Percentiles rank a stretch among this genome's conserved stretches.
phyloP scores from a whole-genome alignment of 2,888 invertebrate genomes.

The Nemapogon koenigi region DNA sequence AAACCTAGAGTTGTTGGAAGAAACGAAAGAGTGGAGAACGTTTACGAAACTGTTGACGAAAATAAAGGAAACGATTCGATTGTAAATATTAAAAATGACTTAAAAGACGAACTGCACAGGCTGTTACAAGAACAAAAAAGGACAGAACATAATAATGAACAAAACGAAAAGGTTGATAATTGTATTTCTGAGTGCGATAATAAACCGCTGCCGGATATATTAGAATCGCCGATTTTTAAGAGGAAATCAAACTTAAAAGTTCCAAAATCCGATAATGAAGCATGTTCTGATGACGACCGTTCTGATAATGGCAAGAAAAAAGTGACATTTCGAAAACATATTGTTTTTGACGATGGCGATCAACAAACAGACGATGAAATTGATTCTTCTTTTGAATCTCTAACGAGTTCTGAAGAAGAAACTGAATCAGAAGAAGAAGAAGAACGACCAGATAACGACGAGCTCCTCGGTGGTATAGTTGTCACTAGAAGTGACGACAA shows the following conservation, averaged over 20 bases:
- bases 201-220: slow-evolving; percentile 13
- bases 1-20: slow-evolving; percentile 1
- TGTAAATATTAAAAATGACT: slow-evolving; percentile 35
- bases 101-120: slow-evolving; percentile 40
- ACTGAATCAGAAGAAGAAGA: slow-evolving; percentile 34
- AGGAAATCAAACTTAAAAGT: slow-evolving; percentile 52
- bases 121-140: slow-evolving; percentile 26
- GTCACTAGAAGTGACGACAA: slow-evolving; percentile 38
- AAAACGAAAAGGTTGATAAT: slow-evolving; percentile 15
- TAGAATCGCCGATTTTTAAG: slow-evolving; percentile 30
- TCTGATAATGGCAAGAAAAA: slow-evolving; percentile 50
- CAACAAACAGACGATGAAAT: slow-evolving; percentile 52
- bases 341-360: slow-evolving; percentile 59
- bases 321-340: slow-evolving; percentile 54
- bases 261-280: slow-evolving; percentile 47
- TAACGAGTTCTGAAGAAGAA: slow-evolving; percentile 39
- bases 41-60: slow-evolving; percentile 36
- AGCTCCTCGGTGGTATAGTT: slow-evolving; percentile 32
- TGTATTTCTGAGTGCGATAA: not conserved
- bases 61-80: slow-evolving; percentile 20
- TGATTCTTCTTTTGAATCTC: slow-evolving; percentile 48
- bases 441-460: slow-evolving; percentile 31
- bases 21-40: slow-evolving; percentile 22
- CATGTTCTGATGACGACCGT: slow-evolving; percentile 49
- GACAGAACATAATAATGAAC: slow-evolving; percentile 15